Conservation (phyloP, 2,113 vertebrate genomes). For the Coreoperca whiteheadi region DNA sequence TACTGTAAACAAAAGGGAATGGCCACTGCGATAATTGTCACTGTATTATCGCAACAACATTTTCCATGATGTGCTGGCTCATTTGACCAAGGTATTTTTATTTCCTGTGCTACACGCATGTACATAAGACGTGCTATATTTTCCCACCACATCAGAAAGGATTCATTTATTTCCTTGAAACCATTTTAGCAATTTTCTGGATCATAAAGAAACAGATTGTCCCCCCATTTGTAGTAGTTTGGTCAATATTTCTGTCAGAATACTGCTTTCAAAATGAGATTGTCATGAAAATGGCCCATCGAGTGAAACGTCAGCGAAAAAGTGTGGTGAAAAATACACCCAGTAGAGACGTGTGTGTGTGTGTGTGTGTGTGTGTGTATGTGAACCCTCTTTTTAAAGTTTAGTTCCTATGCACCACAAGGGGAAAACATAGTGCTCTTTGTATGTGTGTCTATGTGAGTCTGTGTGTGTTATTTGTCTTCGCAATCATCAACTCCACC, state of each 20-base stretch:
- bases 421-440: background rate
- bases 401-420: conserved; percentile 33
- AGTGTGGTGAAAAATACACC: conserved; percentile 45
- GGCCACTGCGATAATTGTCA: background rate
- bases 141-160: conserved; percentile 1
- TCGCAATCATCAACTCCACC: conserved; percentile 64
- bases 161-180: conserved; percentile 50
- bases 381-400: conserved; percentile 36
- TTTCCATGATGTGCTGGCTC: background rate
- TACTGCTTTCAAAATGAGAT: conserved; percentile 59
- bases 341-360: conserved; percentile 42
- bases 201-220: conserved; percentile 63
- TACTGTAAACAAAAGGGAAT: background rate
- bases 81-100: background rate
- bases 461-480: conserved; percentile 58
- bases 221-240: conserved; percentile 51
- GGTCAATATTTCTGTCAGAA: conserved; percentile 73
- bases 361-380: conserved; percentile 11
- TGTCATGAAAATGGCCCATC: conserved; percentile 53
- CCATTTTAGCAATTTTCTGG: conserved; percentile 68
- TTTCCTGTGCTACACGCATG: background rate
- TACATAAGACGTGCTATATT: conserved; percentile 3
- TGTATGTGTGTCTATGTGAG: conserved; percentile 1
- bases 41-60: background rate
- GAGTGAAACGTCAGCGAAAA: conserved; percentile 44